Base-by-base conservation (phyloP, 1,140 invertebrate genomes). In the Trichonephila inaurata region DNA sequence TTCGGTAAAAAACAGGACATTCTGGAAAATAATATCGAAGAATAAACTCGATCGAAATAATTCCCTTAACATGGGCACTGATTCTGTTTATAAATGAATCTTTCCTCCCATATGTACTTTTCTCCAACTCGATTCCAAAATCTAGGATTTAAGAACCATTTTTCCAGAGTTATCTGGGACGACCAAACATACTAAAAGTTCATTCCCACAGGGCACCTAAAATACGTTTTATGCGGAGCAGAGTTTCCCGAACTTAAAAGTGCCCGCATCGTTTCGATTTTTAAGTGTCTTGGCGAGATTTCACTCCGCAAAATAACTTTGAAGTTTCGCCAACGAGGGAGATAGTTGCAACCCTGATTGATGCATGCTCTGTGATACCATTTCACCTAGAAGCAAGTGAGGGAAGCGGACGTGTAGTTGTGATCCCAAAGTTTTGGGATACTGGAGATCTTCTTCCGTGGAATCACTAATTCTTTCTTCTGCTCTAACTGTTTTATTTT, bases 301-400 rank as follows among this genome's bases (percentile, higher is more conserved):
- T 83, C 40, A 33, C 5, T 33, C 14, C 18, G 24, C 77, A 19
- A 82, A 60, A 44, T 40, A 64, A 91, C 58, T 91, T 77, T 24
- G n/a, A 69, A 51, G 16, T 40, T 16, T 21, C 91, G 91, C 91
- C 91, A 92, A 92, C 7, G n/a, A 3, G 24, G 33, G 60, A 92
- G n/a, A 85, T 61, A 82, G 40, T 72, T 81, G 91, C 62, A 92
- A 92, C 91, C 91, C 91, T 92, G 91, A 92, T 92, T 92, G 91
- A 92, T 92, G 91, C 91, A 19, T 92, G 91, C 91, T 66, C 62
- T 72, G 82, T 28, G 62, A 92, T 92, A 86, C 21, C 91, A 92
- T 92, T 92, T 92, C 83, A 92, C 91, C 91, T 69, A 81, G 62
- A 64, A 86, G 91, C 81, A 19, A 33, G 40, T 33, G 91, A 7